These are phyloP conservation scores for Polypterus bichir DNA, from an alignment of 2,113 vertebrate genomes.

Conservation along the genomic window DNA sequence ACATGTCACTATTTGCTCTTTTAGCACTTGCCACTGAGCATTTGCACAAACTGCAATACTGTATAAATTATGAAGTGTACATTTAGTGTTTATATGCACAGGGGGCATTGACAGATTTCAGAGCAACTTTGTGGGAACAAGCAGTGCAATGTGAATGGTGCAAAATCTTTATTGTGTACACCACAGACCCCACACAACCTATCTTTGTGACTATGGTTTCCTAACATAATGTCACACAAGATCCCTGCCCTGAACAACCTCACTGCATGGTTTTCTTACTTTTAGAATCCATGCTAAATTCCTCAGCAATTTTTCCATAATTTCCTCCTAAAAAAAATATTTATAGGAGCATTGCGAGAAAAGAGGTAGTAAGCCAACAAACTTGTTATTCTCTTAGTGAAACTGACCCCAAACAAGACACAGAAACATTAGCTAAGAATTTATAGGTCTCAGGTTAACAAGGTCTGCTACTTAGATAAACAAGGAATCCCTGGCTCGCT, in stretches of 20 bases:
- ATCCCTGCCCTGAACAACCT: not conserved
- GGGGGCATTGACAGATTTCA: too few relatives aligned
- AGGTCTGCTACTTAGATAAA: conserved; percentile 44
- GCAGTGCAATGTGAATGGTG: too few relatives aligned
- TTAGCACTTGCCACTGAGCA: too few relatives aligned
- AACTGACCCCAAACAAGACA: conserved; percentile 24
- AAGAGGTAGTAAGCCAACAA: not conserved
- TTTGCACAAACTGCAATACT: too few relatives aligned
- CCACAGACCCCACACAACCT: too few relatives aligned
- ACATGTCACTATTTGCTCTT: too few relatives aligned
- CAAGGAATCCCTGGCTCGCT: conserved; percentile 35
- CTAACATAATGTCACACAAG: too few relatives aligned
- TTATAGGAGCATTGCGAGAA: conserved; percentile 7
- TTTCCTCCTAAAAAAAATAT: not conserved
- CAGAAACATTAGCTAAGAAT: conserved; percentile 39
- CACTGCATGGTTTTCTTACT: not conserved
- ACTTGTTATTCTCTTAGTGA: conserved; percentile 12
- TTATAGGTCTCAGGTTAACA: conserved; percentile 40
- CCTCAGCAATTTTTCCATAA: not conserved
- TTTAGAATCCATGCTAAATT: not conserved
- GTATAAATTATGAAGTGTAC: too few relatives aligned
- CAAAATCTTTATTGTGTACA: too few relatives aligned
- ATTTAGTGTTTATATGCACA: too few relatives aligned
- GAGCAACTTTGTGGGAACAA: too few relatives aligned
- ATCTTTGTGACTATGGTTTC: too few relatives aligned